phyloP scores from a whole-genome alignment of 2,797 vertebrate genomes.

The Lepus townsendii region DNA sequence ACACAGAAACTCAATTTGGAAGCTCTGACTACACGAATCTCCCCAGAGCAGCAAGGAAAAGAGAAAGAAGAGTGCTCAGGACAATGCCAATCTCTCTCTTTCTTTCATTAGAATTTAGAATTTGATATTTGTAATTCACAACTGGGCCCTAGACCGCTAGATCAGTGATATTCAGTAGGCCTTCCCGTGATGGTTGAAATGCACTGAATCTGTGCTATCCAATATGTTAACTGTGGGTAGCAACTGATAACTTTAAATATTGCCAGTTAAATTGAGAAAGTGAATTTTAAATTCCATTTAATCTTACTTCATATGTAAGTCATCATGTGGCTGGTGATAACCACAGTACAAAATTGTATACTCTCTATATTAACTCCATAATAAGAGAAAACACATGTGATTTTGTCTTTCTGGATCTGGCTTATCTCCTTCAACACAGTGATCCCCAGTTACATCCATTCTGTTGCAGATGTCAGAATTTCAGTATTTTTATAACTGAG shows the following conservation, averaged over 20 bases:
- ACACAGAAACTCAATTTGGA: neutral
- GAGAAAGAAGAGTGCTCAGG: neutral
- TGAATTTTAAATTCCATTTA: neutral
- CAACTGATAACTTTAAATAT: neutral
- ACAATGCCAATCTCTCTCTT: neutral
- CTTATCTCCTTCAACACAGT: too few relatives aligned
- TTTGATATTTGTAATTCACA: neutral
- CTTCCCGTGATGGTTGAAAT: neutral
- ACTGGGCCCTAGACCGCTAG: too few relatives aligned
- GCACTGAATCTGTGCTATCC: neutral
- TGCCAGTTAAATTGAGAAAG: neutral
- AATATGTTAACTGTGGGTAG: neutral
- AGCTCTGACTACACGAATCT: neutral
- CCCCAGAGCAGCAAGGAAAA: neutral
- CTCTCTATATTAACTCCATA: too few relatives aligned
- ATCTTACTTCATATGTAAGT: neutral
- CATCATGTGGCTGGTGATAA: neutral
- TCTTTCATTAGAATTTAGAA: neutral
- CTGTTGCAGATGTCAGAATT: too few relatives aligned
- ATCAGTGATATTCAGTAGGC: neutral
- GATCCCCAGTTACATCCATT: too few relatives aligned
- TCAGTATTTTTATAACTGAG: too few relatives aligned
- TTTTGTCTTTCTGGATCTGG: too few relatives aligned
- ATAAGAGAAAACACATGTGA: too few relatives aligned
- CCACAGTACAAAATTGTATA: neutral